Conservation (phyloP, 2,888 invertebrate genomes). For the Antitype chi region DNA sequence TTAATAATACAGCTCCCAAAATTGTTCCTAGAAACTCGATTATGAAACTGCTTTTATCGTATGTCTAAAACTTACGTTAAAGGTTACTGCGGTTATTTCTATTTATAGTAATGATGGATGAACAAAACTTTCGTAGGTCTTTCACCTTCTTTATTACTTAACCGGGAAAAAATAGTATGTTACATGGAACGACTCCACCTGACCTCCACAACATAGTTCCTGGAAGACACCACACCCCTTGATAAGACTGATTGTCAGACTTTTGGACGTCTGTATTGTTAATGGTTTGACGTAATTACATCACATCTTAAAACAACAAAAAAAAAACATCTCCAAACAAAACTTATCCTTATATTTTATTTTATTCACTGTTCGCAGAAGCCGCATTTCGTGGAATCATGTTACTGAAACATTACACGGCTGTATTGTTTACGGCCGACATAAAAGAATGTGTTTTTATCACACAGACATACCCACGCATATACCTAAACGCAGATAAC, state of each 20-base stretch:
- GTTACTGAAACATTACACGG: conserved; percentile 75
- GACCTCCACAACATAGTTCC: too few relatives aligned
- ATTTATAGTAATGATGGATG: too few relatives aligned
- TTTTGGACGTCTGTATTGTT: too few relatives aligned
- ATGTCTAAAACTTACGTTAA: background rate
- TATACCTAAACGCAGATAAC: conserved; percentile 25
- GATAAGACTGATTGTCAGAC: too few relatives aligned
- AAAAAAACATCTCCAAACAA: conserved; percentile 7
- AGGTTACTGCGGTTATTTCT: background rate
- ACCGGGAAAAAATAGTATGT: too few relatives aligned
- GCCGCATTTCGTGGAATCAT: conserved; percentile 58
- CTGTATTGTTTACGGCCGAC: conserved; percentile 79
- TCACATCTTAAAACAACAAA: too few relatives aligned
- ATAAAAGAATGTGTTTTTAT: conserved; percentile 80
- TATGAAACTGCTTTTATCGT: background rate
- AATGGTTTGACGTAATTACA: too few relatives aligned
- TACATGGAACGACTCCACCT: too few relatives aligned
- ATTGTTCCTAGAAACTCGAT: conserved; percentile 4
- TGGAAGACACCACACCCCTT: too few relatives aligned
- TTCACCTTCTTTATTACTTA: too few relatives aligned
- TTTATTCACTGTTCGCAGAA: conserved; percentile 43
- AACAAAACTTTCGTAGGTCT: too few relatives aligned
- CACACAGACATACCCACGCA: conserved; percentile 51
- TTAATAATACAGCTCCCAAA: background rate
- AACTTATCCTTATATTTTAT: conserved; percentile 43